These are phyloP conservation scores for Rhabdomys pumilio DNA, from an alignment of 2,797 vertebrate genomes.

Conservation along the genomic window DNA sequence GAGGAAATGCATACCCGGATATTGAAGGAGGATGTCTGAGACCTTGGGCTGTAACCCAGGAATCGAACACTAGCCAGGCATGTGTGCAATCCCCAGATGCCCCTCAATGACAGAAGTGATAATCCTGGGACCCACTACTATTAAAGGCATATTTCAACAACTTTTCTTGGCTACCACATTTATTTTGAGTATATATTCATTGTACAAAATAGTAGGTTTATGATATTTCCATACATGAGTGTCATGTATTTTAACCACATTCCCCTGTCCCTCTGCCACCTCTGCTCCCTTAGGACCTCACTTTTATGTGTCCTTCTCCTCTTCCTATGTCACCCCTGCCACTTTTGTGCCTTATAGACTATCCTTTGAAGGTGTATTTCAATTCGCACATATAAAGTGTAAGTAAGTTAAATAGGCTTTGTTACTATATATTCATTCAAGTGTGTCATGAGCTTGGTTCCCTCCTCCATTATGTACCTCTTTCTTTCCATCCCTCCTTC, in stretches of 20 bases:
- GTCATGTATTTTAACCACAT: background rate
- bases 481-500: accelerated
- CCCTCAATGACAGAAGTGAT: background rate
- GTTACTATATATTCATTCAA: no score
- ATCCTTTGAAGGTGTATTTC: background rate
- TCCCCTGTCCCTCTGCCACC: no score
- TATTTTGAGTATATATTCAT: background rate
- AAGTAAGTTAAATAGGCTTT: no score
- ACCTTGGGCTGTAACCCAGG: background rate
- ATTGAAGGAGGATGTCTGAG: background rate
- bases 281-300: background rate
- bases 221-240: background rate
- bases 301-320: background rate
- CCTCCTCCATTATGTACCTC: no score
- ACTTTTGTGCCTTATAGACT: background rate
- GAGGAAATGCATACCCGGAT: background rate
- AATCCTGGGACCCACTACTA: background rate
- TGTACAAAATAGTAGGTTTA: background rate
- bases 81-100: background rate
- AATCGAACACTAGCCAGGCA: background rate
- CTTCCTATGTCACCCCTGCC: background rate
- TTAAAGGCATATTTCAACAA: background rate
- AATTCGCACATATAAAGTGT: no score
- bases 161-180: background rate
- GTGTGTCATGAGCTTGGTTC: background rate